Evolutionary conservation across 2,888 invertebrate species (phyloP), one percentile per base, ranked within the genome.

Genomic region (Harpagoxenus sublaevis): DNA sequence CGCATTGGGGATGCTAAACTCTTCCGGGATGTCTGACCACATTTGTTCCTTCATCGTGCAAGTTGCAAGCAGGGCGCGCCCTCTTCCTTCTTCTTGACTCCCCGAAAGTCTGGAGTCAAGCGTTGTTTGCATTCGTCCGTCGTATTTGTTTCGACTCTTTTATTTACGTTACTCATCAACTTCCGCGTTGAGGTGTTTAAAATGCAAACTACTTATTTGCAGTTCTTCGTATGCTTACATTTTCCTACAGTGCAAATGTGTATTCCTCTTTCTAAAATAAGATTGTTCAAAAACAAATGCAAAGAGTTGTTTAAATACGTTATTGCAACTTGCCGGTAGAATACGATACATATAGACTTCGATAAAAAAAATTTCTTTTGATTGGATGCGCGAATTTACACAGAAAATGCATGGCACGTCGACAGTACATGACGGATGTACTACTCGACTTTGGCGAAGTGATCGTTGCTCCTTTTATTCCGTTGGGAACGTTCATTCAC

Each of bases 371-470:
- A 48, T 35, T 73, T 71, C n/a, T 28, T 79, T 57, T 9, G 8
- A 60, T 71, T 60, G 60, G 39, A 51, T 39, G 48, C 35, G 60
- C 48, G 70, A 62, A 71, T 79, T 79, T 70, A 48, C 70, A 18
- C 39, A 39, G 79, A 39, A 71, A 81, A 73, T 48, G 48, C 48
- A 12, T 45, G 28, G 48, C 48, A 71, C 35, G 71, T 48, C 48
- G 60, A 71, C 79, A 39, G 45, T 71, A 45, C 57, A 71, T 70
- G 70, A 78, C 79, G 23, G n/a, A 79, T 79, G 79, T 39, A 55
- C 60, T 48, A 9, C 23, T 60, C 73, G 57, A 57, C 57, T 71
- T 62, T 28, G 48, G 12, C 60, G 5, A 81, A 70, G 45, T 57
- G 23, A 65, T 66, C 66, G 55, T 39, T 23, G 9, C 6, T 12